Conservation (phyloP, 2,797 vertebrate species). For the Adrianichthys oophorus region DNA sequence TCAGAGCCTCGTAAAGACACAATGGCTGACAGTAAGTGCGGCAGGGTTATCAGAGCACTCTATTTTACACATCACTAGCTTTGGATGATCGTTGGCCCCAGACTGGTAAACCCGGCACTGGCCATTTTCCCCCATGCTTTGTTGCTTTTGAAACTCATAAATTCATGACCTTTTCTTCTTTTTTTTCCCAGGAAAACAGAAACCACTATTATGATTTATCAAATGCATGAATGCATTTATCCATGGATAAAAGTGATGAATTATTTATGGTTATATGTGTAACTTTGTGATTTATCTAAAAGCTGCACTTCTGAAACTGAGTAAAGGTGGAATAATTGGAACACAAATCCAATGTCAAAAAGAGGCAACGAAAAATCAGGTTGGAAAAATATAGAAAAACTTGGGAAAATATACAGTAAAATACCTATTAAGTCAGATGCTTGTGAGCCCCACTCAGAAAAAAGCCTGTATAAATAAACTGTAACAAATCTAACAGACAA, state of each 20-base stretch:
- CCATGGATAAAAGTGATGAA: slow-evolving; percentile 20
- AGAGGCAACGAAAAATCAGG: too few species aligned
- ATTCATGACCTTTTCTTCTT: slow-evolving; percentile 68
- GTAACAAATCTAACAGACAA: too few species aligned
- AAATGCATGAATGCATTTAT: slow-evolving; percentile 27
- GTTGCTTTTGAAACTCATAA: slow-evolving; percentile 65
- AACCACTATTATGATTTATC: slow-evolving; percentile 38
- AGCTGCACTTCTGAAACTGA: background rate
- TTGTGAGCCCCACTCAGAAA: too few species aligned
- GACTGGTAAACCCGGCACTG: slow-evolving; percentile 58
- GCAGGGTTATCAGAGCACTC: slow-evolving; percentile 69
- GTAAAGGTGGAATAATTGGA: too few species aligned
- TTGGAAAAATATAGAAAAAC: too few species aligned
- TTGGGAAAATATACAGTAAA: too few species aligned
- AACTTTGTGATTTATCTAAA: slow-evolving; percentile 6
- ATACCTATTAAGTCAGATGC: too few species aligned
- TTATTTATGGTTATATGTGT: slow-evolving; percentile 13
- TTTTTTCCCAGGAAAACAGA: slow-evolving; percentile 42
- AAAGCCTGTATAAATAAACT: too few species aligned
- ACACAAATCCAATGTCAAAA: too few species aligned
- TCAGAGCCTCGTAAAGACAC: slow-evolving; percentile 61
- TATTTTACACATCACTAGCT: slow-evolving; percentile 81
- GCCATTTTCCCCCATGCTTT: slow-evolving; percentile 33
- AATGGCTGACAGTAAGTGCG: slow-evolving; percentile 52
- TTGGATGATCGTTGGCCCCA: slow-evolving; percentile 66